Conservation (phyloP, 2,888 invertebrate species). For the Macrophya alboannulata region DNA sequence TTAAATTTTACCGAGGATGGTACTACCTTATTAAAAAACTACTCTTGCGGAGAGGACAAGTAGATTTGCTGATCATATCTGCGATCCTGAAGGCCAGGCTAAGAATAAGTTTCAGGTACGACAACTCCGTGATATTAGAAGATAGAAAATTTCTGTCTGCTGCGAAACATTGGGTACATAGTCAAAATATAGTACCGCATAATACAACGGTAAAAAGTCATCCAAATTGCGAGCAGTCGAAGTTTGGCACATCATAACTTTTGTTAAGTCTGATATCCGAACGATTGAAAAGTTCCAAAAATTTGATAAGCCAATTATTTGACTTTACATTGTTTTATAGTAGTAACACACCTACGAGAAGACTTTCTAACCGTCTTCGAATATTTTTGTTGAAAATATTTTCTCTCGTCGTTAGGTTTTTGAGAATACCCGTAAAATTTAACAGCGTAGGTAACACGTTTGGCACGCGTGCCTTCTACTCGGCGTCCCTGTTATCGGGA, state of each 20-base stretch:
- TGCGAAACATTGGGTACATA: neutral
- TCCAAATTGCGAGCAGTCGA: neutral
- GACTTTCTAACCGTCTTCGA: neutral
- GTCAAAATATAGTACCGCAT: neutral
- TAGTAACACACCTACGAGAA: neutral
- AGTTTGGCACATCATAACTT: neutral
- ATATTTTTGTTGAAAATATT: neutral
- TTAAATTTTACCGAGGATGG: neutral
- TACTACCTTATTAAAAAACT: neutral
- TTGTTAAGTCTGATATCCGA: neutral
- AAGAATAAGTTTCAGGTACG: too few species aligned
- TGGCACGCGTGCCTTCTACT: conserved; percentile 15
- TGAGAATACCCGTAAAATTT: neutral
- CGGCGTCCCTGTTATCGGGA: conserved; percentile 32
- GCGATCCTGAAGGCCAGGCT: neutral
- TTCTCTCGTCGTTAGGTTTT: conserved; percentile 22
- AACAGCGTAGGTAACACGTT: conserved; percentile 39
- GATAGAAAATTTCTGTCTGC: neutral
- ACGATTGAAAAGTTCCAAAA: neutral
- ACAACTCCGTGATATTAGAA: neutral
- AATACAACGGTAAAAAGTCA: neutral
- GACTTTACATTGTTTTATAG: neutral
- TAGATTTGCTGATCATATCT: too few species aligned
- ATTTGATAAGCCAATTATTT: neutral
- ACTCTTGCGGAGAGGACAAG: neutral